A percentile compares a stretch with the other conserved stretches of the same genome.
Conservation (phyloP, 30 jellyfish, hydroid and myxozoan species). For the Clytia hemisphaerica region DNA sequence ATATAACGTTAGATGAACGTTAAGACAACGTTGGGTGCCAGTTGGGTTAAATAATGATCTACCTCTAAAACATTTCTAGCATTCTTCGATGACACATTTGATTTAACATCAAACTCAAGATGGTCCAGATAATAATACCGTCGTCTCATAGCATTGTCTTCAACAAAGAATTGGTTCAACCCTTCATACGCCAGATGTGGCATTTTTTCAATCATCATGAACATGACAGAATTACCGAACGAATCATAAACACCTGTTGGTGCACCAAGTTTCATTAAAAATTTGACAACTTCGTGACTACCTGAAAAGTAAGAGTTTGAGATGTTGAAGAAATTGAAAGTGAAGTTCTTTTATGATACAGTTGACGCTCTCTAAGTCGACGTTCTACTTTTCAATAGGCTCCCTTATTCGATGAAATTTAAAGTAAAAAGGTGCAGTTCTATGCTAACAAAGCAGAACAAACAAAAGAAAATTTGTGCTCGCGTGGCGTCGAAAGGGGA, state of each 20-base stretch:
- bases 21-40: too few relatives aligned
- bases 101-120: conserved; percentile 48
- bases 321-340: too few relatives aligned
- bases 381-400: too few relatives aligned
- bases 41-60: too few relatives aligned
- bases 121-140: conserved; percentile 47
- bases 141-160: conserved; percentile 52
- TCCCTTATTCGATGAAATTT: too few relatives aligned
- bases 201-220: conserved; percentile 80
- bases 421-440: too few relatives aligned
- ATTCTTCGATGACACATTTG: conserved; percentile 17
- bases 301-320: conserved; percentile 51
- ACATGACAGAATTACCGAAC: conserved; percentile 67
- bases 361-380: too few relatives aligned
- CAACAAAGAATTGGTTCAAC: conserved; percentile 52
- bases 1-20: too few relatives aligned
- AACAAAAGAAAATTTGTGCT: too few relatives aligned
- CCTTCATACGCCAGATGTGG: conserved; percentile 76
- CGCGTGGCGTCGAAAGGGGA: too few relatives aligned
- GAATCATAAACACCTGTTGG: conserved; percentile 69
- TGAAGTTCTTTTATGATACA: too few relatives aligned
- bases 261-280: conserved; percentile 57
- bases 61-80: conserved; percentile 27
- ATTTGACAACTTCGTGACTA: conserved; percentile 52
- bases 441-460: too few relatives aligned